Percentiles rank a stretch among this genome's conserved stretches.
Evolutionary conservation across 2,888 invertebrate genomes (phyloP).

Genomic region (Brachypterus glaber): DNA sequence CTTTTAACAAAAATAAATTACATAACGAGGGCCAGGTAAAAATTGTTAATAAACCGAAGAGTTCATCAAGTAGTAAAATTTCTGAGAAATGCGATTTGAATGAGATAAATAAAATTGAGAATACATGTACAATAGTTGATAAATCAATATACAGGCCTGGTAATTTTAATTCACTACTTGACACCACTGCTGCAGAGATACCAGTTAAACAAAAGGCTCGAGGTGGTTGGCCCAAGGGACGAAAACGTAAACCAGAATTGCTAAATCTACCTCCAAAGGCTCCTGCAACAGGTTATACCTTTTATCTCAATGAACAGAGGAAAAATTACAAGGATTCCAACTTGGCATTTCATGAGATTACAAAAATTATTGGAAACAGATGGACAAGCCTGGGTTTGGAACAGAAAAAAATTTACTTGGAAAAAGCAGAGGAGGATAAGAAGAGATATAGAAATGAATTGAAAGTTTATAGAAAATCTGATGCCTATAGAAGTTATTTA

Average conservation of each 20-base stretch:
- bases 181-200: constrained; percentile 16
- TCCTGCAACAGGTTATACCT: constrained; percentile 49
- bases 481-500: constrained; percentile 45
- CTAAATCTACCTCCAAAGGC: constrained; percentile 47
- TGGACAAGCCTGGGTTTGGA: constrained; percentile 47
- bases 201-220: constrained; percentile 43
- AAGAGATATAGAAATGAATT: constrained; percentile 48
- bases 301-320: constrained; percentile 47
- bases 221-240: constrained; percentile 54
- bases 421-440: constrained; percentile 48
- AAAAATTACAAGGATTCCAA: constrained; percentile 44
- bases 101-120: not conserved
- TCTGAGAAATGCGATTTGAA: not conserved
- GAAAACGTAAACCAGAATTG: constrained; percentile 46
- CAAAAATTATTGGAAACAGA: constrained; percentile 44
- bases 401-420: constrained; percentile 47
- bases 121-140: not conserved
- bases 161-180: not conserved
- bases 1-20: constrained; percentile 16
- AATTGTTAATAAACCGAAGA: constrained; percentile 18
- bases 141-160: not conserved
- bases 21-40: constrained; percentile 17
- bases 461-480: constrained; percentile 46
- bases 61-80: not conserved
- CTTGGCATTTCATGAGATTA: constrained; percentile 48